Conservation (phyloP, 2,113 vertebrate genomes). For the Onychostoma macrolepis region DNA sequence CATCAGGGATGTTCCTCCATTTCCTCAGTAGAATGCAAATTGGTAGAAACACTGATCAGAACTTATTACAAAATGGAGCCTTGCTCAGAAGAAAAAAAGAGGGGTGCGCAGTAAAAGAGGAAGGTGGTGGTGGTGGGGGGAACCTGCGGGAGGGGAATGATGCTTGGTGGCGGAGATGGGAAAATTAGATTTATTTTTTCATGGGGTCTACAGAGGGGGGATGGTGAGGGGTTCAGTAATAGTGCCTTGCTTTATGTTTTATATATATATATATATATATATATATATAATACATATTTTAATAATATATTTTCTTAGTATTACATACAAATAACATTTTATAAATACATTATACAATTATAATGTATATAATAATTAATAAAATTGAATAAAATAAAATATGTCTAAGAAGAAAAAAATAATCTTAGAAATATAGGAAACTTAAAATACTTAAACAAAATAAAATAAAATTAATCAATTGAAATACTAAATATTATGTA, state of each 20-base stretch:
- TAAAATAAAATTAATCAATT: too few relatives aligned
- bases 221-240: conserved; percentile 65
- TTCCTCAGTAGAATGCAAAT: conserved; percentile 78
- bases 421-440: too few relatives aligned
- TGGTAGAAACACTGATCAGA: conserved; percentile 79
- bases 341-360: too few relatives aligned
- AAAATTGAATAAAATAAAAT: too few relatives aligned
- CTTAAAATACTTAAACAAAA: too few relatives aligned
- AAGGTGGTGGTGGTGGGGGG: conserved; percentile 58
- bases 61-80: conserved; percentile 81
- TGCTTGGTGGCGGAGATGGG: conserved; percentile 72
- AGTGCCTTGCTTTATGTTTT: conserved; percentile 68
- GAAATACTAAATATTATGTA: too few relatives aligned
- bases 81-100: conserved; percentile 69
- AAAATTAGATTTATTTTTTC: conserved; percentile 81
- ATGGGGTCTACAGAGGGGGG: conserved; percentile 63
- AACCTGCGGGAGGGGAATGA: conserved; percentile 65
- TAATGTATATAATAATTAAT: too few relatives aligned
- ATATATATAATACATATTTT: too few relatives aligned
- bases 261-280: not conserved
- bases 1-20: conserved; percentile 72
- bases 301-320: too few relatives aligned
- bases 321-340: too few relatives aligned
- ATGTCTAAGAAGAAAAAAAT: too few relatives aligned
- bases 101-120: conserved; percentile 71